Evolutionary conservation across 2,888 invertebrate species (phyloP).

Genomic region (Trissolcus japonicus): DNA sequence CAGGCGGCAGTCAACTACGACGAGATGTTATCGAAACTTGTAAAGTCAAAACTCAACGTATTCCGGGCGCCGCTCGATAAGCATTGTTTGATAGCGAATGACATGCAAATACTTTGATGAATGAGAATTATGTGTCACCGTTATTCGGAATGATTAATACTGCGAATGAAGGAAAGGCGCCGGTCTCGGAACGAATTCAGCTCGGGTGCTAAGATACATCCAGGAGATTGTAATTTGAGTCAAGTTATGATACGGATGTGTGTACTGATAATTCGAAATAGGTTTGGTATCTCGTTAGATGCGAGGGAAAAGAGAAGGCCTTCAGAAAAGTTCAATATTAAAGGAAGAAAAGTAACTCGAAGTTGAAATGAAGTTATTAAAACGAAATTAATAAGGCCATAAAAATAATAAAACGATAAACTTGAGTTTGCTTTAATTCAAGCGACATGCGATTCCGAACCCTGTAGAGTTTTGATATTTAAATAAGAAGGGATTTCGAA

Average conservation of each 20-base stretch:
- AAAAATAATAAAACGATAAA: conserved; percentile 4
- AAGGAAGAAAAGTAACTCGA: too few relatives aligned
- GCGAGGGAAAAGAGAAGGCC: background rate
- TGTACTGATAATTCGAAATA: background rate
- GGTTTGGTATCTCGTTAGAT: background rate
- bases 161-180: background rate
- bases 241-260: conserved; percentile 5
- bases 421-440: background rate
- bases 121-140: conserved; percentile 13
- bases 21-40: conserved; percentile 22
- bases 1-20: conserved; percentile 3
- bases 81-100: conserved; percentile 25
- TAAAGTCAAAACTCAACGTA: conserved; percentile 20
- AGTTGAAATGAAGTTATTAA: background rate
- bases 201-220: conserved; percentile 13
- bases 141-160: conserved; percentile 11
- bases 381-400: background rate
- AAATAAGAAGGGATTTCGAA: background rate
- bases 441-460: too few relatives aligned
- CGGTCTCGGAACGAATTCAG: conserved; percentile 8
- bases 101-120: conserved; percentile 15
- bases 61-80: conserved; percentile 15
- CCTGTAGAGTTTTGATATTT: background rate
- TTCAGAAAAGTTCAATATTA: background rate
- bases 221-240: conserved; percentile 12